Base-by-base conservation (phyloP, 2,888 invertebrate genomes). In the Napeogenes sylphis region DNA sequence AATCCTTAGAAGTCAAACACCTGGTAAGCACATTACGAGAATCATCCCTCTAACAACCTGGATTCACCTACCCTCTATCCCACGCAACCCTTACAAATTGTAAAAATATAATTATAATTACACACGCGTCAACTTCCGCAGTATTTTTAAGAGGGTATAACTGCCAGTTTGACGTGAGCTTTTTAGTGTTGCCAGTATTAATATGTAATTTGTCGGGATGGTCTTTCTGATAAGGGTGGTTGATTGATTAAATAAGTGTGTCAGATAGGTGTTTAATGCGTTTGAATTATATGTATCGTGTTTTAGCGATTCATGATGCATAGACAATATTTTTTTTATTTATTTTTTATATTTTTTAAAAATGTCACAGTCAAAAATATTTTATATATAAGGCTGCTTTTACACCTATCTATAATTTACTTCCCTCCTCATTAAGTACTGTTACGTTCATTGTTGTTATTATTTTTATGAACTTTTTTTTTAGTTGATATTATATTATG, bases 171-270 rank as follows among this genome's bases (percentile, higher is more conserved):
- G 84, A 85, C 77, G 76, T 80, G 75, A 70, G 76, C 79, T 83
- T 85, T 84, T 86, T 84, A 84, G 80, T 83, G 81, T 80, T 83
- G 75, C 84, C 78, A 77, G 76, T 77, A 83, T 87, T 87, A 88
- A 85, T 87, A 85, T 88, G 86, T 88, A 88, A 89, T 90, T 90
- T 89, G 87, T 82, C 81, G 81, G 83, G 83, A 85, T 85, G 84
- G 81, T 76, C 76, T 76, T 73, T 71, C 73, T 80, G 85, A 87
- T 87, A 87, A 85, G 82, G 85, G 81, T 83, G 83, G 78, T 79
- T 88, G 88, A 89, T 89, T 89, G 90, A 89, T 89, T 88, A 84
- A 87, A 85, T 83, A 85, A 85, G 89, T 83, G 87, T 88, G 89
- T 72, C 76, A 78, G 88, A 87, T 89, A 87, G 81, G 81, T 82